phyloP scores from a whole-genome alignment of 2,797 vertebrate species.

The Natrix natrix region DNA sequence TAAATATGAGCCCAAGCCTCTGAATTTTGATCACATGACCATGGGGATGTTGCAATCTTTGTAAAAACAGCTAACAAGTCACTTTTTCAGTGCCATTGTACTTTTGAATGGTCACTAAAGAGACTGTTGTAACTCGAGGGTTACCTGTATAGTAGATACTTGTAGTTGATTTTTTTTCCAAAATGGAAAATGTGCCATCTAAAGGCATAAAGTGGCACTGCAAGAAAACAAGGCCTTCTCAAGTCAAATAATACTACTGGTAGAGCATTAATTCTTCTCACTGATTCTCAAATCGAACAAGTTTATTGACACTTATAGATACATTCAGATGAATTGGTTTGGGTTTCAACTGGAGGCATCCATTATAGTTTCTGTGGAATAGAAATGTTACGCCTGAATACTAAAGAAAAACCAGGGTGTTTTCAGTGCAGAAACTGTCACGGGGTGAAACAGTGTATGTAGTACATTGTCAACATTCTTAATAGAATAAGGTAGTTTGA shows the following conservation, averaged over 20 bases:
- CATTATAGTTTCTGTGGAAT: conserved; percentile 1
- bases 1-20: background rate
- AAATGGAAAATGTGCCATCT: conserved; percentile 59
- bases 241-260: background rate
- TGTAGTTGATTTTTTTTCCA: background rate
- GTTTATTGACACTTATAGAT: conserved; percentile 17
- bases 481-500: background rate
- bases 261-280: background rate
- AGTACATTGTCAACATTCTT: background rate
- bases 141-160: background rate
- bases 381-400: background rate
- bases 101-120: background rate
- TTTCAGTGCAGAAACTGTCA: background rate
- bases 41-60: background rate
- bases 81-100: background rate
- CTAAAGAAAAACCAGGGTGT: background rate
- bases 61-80: background rate
- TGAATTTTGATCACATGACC: background rate
- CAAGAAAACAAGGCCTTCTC: background rate
- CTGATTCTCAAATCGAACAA: background rate
- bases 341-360: background rate
- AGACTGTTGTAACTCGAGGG: background rate
- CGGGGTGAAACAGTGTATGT: background rate
- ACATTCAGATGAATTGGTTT: background rate
- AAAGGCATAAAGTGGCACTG: conserved; percentile 33